Conservation (phyloP, 2,888 invertebrate species). For the Caenorhabditis becei region DNA sequence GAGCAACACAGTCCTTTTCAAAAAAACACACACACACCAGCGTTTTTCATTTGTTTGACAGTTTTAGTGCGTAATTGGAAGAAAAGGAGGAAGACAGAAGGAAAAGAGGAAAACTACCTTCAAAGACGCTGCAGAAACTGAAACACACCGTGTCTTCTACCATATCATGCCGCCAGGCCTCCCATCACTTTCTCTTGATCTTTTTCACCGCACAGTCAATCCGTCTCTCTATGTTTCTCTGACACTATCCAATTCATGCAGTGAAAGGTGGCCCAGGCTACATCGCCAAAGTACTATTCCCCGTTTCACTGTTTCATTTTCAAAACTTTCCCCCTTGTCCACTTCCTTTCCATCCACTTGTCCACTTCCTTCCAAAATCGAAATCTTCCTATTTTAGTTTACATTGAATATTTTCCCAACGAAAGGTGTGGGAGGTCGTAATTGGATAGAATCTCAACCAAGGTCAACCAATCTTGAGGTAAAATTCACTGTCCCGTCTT, state of each 20-base stretch:
- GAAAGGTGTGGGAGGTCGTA: conserved; percentile 34
- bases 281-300: conserved; percentile 28
- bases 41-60: background rate
- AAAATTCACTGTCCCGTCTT: conserved; percentile 24
- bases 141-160: conserved; percentile 13
- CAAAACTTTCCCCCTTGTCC: conserved; percentile 32
- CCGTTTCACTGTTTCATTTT: conserved; percentile 4
- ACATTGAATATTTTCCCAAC: conserved; percentile 23
- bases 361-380: background rate
- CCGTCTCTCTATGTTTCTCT: conserved; percentile 30
- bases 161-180: conserved; percentile 12
- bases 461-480: conserved; percentile 45
- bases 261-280: conserved; percentile 10
- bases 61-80: conserved; percentile 10
- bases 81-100: background rate
- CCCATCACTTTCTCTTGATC: conserved; percentile 47
- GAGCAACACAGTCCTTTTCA: conserved; percentile 17
- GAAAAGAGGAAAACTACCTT: conserved; percentile 6
- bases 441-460: conserved; percentile 55
- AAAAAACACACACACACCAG: conserved; percentile 1
- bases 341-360: background rate
- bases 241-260: background rate
- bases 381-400: conserved; percentile 1
- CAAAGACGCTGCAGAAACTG: background rate
- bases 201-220: conserved; percentile 29